Conservation (phyloP, 2,888 invertebrate species). For the Colostygia pectinataria region DNA sequence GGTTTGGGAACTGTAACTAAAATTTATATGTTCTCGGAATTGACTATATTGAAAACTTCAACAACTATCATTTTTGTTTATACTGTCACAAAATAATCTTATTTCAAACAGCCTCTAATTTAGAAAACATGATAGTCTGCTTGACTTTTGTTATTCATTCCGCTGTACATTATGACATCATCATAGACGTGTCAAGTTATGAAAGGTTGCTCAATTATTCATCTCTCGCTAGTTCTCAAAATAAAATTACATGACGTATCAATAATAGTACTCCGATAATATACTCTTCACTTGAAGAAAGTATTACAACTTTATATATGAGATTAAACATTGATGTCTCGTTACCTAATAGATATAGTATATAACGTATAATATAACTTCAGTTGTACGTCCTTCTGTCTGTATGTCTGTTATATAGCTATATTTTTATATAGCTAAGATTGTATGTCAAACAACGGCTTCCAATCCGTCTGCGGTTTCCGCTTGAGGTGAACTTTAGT, state of each 20-base stretch:
- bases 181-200: slow-evolving; percentile 5
- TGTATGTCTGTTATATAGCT: background rate
- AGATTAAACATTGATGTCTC: no score
- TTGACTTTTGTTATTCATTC: slow-evolving; percentile 5
- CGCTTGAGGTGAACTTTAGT: slow-evolving; percentile 28
- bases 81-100: no score
- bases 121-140: slow-evolving; percentile 1
- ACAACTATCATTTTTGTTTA: no score
- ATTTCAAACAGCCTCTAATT: no score
- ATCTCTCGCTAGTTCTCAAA: slow-evolving; percentile 9
- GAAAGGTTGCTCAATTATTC: slow-evolving; percentile 10
- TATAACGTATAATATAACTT: no score
- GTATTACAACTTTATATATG: no score
- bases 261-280: no score
- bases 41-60: background rate
- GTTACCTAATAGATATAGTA: no score
- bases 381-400: no score
- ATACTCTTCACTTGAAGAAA: no score
- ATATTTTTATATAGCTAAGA: slow-evolving; percentile 2
- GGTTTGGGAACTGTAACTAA: slow-evolving; percentile 4
- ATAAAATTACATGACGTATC: slow-evolving; percentile 3
- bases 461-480: slow-evolving; percentile 24
- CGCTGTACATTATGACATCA: slow-evolving; percentile 10
- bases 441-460: slow-evolving; percentile 21
- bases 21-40: background rate